Percentiles rank a stretch among this genome's conserved stretches.
These are phyloP conservation scores for Rhynchomys soricoides DNA, from an alignment of 2,113 vertebrate species.

Conservation along the genomic window DNA sequence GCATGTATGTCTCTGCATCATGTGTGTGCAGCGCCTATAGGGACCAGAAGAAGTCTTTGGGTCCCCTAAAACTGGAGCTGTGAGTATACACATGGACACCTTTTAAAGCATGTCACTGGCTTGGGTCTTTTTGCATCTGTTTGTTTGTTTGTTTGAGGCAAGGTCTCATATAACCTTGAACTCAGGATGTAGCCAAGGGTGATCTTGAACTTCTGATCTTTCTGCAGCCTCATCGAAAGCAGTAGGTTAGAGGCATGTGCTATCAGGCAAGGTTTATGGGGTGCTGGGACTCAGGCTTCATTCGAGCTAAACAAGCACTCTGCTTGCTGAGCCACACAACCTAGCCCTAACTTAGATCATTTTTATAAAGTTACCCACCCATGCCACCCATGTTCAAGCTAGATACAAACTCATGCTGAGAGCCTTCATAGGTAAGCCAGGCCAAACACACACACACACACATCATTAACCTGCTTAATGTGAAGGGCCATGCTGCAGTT, in stretches of 20 bases:
- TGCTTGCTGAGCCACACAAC: not conserved
- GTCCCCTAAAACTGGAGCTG: not conserved
- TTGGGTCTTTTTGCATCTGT: not conserved
- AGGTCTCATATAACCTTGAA: not conserved
- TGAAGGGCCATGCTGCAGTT: not conserved
- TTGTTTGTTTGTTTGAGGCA: not conserved
- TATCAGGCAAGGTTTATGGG: not conserved
- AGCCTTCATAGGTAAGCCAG: conserved; percentile 20
- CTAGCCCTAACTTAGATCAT: not conserved
- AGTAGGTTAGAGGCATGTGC: too few species aligned
- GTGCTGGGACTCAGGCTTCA: not conserved
- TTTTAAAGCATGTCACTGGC: not conserved
- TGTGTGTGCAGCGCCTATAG: not conserved
- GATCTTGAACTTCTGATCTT: not conserved
- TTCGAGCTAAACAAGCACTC: fast-evolving
- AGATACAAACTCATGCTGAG: not conserved
- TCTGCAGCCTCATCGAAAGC: not conserved
- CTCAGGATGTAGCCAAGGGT: not conserved
- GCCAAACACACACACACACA: not conserved
- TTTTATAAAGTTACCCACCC: not conserved
- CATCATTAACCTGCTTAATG: not conserved
- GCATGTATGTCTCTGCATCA: not conserved
- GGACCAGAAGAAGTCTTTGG: not conserved
- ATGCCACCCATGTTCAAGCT: not conserved
- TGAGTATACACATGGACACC: too few species aligned